Conservation (phyloP, 2,113 vertebrate species). For the Casuarius casuarius region DNA sequence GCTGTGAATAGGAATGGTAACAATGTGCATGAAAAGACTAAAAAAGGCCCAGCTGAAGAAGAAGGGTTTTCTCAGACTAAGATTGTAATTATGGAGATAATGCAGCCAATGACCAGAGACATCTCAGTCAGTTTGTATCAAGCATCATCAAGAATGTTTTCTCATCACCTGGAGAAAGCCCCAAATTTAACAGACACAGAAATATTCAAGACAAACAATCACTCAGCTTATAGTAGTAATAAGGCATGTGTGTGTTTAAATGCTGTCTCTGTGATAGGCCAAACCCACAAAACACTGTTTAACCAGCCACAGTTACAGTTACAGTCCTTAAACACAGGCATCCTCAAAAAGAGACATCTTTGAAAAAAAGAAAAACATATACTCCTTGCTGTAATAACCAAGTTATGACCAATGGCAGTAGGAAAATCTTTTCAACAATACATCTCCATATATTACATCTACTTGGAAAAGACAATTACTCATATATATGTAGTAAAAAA, state of each 20-base stretch:
- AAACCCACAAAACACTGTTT: not conserved
- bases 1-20: not conserved
- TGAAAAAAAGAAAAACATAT: not conserved
- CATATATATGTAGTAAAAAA: not conserved
- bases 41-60: not conserved
- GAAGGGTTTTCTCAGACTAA: not conserved
- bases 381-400: not conserved
- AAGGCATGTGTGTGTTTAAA: not conserved
- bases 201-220: not conserved
- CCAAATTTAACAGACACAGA: not conserved
- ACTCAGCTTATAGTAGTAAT: not conserved
- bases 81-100: not conserved
- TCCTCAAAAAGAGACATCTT: not conserved
- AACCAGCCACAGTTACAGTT: not conserved
- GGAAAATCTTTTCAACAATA: not conserved
- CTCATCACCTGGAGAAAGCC: not conserved
- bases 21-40: not conserved
- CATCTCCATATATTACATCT: not conserved
- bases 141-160: not conserved
- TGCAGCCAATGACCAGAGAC: not conserved
- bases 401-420: not conserved
- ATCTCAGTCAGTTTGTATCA: not conserved
- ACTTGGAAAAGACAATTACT: not conserved
- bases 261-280: not conserved
- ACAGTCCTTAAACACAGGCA: not conserved